Evolutionary conservation across 2,797 vertebrate species (phyloP), one percentile per base, ranked within the genome.

Genomic region (Furcifer pardalis): DNA sequence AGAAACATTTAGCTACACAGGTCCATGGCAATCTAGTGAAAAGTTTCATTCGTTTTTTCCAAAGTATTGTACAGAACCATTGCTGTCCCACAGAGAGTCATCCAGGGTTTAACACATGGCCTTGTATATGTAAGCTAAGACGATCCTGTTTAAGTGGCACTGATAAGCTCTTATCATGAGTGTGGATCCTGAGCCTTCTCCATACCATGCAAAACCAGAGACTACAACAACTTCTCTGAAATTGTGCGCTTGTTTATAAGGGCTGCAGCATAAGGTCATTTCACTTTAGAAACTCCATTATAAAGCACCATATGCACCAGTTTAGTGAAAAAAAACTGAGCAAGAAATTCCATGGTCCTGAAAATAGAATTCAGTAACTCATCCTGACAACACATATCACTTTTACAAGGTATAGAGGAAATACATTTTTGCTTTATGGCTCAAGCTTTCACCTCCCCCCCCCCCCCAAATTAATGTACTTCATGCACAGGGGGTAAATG

Each of bases 1-100:
- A 93, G 95, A 94, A 94, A 94, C 92, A 90, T 94, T 96, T 94
- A 94, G 95, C 95, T 91, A 91, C 92, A 84, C 75, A 85, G 94
- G 94, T 95, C 94, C 93, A 87, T 91, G 93, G 90, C 85, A 92
- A 94, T 90, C 69, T 86, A 91, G 89, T 46, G 91, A 94, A 90
- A 77, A 88, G 88, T 91, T 86, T 0, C 68, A 40, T 59, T 84
- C 91, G 89, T 87, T 79, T 86, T 88, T 77, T 85, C 92, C 68
- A 27, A 88, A 85, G 86, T 69, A 87, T 62, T 92, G 88, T 30
- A 80, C 91, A 92, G 92, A 88, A 92, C 86, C 0, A 23, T 85
- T 42, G 82, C 90, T 84, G 90, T 76, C 87, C 65, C 89, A 85
- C 79, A 86, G 82, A 77, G 75, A 89, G 89, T 79, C 90, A 90